Evolutionary conservation across 2,888 invertebrate species (phyloP), one percentile per base, ranked within the genome.

Genomic region (Cephus spinipes): DNA sequence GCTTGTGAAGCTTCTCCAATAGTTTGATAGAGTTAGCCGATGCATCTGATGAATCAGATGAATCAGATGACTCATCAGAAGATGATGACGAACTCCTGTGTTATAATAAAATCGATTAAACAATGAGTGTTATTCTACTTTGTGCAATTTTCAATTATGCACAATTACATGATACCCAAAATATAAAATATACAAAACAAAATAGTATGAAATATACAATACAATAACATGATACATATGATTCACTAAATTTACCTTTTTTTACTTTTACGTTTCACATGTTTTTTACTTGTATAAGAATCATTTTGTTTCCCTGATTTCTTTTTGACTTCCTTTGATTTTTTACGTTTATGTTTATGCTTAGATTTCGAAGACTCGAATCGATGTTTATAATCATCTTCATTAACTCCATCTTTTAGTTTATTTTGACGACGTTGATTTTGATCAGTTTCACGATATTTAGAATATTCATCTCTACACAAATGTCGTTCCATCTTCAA

Each of bases 1-100:
- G 96, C 0, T 95, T 94, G 87, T 96, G 95, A 30, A 98, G 91
- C 84, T 95, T 94, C 88, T 96, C 94, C 81, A 97, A 89, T 34
- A 97, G 88, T 86, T 95, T 94, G 0, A 95, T 88, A 15, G 95
- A 95, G 81, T 93, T 92, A 74, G 93, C 92, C 9, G 93, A 93
- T 33, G 93, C 93, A 80, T 85, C 84, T 0, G 91, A 89, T 9
- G 85, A 85, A 1, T 82, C 82, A 1, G 88, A 89, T 11, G 88
- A 87, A 15, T 81, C 79, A 11, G 81, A 84, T 11, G 85, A 88
- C 1, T 79, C 81, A 1, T 79, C 81, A 3, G 80, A 84, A 2
- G 87, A 86, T 12, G 86, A 86, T 0, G 88, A 86, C 4, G 88
- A 86, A 6, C 85, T 15, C 69, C 69, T 30, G 30, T 31, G 2